These are phyloP conservation scores for Sigmodon hispidus DNA, from an alignment of 2,113 vertebrate genomes.

Conservation along the genomic window DNA sequence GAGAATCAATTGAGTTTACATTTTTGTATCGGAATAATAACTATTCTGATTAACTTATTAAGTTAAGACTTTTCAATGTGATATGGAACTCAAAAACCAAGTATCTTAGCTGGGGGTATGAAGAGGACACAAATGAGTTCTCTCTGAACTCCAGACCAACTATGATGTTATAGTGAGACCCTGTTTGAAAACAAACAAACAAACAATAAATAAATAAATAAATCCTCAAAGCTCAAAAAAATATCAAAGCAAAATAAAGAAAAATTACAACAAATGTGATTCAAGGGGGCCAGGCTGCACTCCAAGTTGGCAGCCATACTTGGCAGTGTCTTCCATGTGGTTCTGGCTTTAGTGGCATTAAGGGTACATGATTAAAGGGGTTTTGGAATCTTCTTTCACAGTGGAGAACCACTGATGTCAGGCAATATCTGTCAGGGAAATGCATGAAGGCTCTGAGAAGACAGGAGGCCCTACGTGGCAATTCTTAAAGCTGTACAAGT, in stretches of 20 bases:
- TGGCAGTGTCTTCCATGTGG: neutral
- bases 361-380: neutral
- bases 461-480: neutral
- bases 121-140: neutral
- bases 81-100: neutral
- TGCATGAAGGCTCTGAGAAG: neutral
- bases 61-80: neutral
- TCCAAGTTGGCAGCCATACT: neutral
- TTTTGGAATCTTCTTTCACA: neutral
- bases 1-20: neutral
- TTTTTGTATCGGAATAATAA: neutral
- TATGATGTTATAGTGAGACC: neutral
- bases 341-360: neutral
- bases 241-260: neutral
- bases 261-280: neutral
- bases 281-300: neutral
- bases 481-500: neutral
- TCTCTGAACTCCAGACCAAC: neutral
- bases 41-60: neutral
- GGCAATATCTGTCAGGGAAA: neutral
- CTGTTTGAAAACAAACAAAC: neutral
- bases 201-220: neutral
- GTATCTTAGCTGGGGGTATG: neutral
- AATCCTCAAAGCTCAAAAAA: neutral
- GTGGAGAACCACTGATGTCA: neutral